Percentiles rank a stretch among this genome's conserved stretches.
Evolutionary conservation across 2,113 vertebrate species (phyloP).

Genomic region (Crocuta crocuta): DNA sequence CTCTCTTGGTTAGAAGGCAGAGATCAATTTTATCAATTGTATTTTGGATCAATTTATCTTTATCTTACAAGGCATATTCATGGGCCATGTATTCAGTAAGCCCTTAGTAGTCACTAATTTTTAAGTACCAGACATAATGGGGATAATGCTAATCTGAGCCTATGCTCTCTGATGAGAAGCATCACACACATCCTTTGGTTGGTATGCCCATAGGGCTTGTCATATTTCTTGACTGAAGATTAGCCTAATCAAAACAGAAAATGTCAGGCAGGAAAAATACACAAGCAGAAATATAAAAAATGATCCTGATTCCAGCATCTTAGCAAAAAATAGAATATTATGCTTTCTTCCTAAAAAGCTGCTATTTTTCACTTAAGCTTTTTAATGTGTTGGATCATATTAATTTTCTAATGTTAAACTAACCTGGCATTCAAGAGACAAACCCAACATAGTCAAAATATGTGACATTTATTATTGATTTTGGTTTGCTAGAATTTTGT

Average conservation of each 20-base stretch:
- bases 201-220: not conserved
- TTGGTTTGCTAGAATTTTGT: not conserved
- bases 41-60: constrained; percentile 29
- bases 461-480: not conserved
- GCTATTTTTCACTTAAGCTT: not conserved
- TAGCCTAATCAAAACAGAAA: constrained; percentile 25
- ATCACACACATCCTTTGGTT: not conserved
- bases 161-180: not conserved
- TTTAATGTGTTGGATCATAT: not conserved
- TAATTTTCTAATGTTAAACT: constrained; percentile 12
- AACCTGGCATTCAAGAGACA: not conserved
- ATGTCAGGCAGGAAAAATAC: not conserved
- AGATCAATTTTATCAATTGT: not conserved
- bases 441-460: not conserved
- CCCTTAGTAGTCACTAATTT: not conserved
- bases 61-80: not conserved
- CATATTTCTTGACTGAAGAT: constrained; percentile 21
- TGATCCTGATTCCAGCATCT: not conserved
- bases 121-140: not conserved
- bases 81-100: not conserved
- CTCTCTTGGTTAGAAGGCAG: constrained; percentile 20
- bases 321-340: constrained; percentile 22
- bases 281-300: not conserved
- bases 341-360: not conserved
- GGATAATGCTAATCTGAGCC: not conserved